Conservation (phyloP, 2,888 invertebrate genomes). For the Apamea crenata region DNA sequence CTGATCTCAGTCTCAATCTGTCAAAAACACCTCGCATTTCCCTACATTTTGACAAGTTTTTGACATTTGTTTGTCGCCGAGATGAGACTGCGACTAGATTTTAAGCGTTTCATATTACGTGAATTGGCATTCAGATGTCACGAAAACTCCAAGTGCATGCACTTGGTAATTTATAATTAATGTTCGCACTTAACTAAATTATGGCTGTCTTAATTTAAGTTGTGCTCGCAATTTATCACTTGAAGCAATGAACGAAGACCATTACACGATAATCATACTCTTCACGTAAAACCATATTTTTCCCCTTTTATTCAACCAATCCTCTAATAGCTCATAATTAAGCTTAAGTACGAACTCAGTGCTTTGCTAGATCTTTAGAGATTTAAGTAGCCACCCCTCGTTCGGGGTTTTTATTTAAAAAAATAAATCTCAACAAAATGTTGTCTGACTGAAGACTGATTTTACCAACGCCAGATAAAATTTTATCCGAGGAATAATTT, state of each 20-base stretch:
- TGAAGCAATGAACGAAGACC: constrained; percentile 71
- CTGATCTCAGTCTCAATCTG: no score
- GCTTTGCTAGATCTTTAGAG: constrained; percentile 51
- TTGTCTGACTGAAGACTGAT: not conserved
- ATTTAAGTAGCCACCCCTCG: constrained; percentile 2
- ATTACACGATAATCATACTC: constrained; percentile 72
- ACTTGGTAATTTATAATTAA: not conserved
- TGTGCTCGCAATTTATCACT: constrained; percentile 68
- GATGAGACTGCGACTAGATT: no score
- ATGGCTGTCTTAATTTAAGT: constrained; percentile 56
- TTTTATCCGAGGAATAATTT: no score
- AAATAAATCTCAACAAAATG: not conserved
- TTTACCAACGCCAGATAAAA: no score
- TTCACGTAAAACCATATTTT: constrained; percentile 75
- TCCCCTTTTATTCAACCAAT: constrained; percentile 73
- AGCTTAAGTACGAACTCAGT: constrained; percentile 67
- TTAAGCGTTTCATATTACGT: no score
- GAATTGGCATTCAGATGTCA: not conserved
- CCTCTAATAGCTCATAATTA: constrained; percentile 78
- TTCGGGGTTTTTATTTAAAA: not conserved
- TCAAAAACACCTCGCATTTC: no score
- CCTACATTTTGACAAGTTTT: no score
- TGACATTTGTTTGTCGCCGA: no score
- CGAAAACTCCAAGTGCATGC: not conserved
- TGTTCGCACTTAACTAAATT: constrained; percentile 10